Conservation (phyloP, 2,888 invertebrate genomes). For the Lymantria dispar region DNA sequence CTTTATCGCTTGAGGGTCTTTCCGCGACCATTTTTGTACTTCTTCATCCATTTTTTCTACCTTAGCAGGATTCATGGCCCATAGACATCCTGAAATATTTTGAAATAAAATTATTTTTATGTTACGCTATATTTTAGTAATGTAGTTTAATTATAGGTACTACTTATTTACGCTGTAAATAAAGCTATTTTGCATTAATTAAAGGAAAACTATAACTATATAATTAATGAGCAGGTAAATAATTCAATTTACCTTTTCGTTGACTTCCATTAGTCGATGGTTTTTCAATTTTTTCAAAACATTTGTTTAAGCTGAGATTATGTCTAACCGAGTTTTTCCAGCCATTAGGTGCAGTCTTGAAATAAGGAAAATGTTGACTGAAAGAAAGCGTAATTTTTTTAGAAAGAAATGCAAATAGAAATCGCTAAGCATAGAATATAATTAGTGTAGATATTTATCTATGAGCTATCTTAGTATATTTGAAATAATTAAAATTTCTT, state of each 20-base stretch:
- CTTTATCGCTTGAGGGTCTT: slow-evolving; percentile 95
- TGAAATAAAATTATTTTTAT: not conserved
- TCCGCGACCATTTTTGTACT: slow-evolving; percentile 98
- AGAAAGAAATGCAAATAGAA: too few relatives aligned
- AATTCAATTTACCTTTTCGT: slow-evolving; percentile 83
- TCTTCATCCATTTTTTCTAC: slow-evolving; percentile 98
- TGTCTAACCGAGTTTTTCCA: slow-evolving; percentile 99
- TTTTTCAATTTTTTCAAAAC: slow-evolving; percentile 98
- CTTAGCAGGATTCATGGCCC: slow-evolving; percentile 98
- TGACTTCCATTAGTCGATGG: slow-evolving; percentile 94
- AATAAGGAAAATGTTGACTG: slow-evolving; percentile 98
- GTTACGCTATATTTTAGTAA: too few relatives aligned
- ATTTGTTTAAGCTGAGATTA: slow-evolving; percentile 98
- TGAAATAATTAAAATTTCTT: too few relatives aligned
- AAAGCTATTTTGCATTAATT: not conserved
- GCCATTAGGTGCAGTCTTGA: slow-evolving; percentile 98
- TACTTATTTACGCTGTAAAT: not conserved
- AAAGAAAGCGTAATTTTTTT: slow-evolving; percentile 43
- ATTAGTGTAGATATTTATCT: too few relatives aligned
- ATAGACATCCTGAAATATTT: slow-evolving; percentile 87
- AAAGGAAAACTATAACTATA: not conserved
- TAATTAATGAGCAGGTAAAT: not conserved
- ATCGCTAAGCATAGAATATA: too few relatives aligned
- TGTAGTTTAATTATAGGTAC: too few relatives aligned
- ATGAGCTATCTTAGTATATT: too few relatives aligned